These are phyloP conservation scores for Microcebus ravelobensis DNA, from an alignment of 2,113 vertebrate species.

Conservation along the genomic window DNA sequence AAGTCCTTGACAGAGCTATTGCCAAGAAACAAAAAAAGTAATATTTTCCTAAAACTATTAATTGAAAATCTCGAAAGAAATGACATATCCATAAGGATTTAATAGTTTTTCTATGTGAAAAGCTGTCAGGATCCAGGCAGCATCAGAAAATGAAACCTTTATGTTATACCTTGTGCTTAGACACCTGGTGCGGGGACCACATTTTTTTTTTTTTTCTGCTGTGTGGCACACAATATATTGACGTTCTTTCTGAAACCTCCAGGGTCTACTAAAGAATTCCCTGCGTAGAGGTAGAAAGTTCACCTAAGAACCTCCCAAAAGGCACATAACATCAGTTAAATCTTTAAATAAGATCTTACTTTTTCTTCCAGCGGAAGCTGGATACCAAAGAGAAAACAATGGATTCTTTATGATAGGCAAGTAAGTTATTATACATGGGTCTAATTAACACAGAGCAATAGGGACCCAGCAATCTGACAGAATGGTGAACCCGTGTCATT, in stretches of 20 bases:
- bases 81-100: background rate
- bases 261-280: conserved; percentile 27
- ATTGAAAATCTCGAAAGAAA: conserved; percentile 39
- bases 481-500: background rate
- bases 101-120: conserved; percentile 26
- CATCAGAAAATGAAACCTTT: background rate
- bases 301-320: background rate
- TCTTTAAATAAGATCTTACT: background rate
- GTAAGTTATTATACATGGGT: background rate
- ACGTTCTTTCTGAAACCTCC: background rate
- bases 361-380: conserved; percentile 22
- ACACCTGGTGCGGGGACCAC: background rate
- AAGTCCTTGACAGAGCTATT: conserved; percentile 30
- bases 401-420: conserved; percentile 5
- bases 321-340: background rate
- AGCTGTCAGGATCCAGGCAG: background rate
- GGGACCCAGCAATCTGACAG: background rate
- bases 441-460: background rate
- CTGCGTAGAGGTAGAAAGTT: conserved; percentile 33
- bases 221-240: background rate
- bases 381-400: background rate
- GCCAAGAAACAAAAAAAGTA: conserved; percentile 27
- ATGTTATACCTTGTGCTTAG: background rate
- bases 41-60: conserved; percentile 27
- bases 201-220: background rate